phyloP scores from a whole-genome alignment of 1,140 invertebrate species.

The Aphelenchoides besseyi region DNA sequence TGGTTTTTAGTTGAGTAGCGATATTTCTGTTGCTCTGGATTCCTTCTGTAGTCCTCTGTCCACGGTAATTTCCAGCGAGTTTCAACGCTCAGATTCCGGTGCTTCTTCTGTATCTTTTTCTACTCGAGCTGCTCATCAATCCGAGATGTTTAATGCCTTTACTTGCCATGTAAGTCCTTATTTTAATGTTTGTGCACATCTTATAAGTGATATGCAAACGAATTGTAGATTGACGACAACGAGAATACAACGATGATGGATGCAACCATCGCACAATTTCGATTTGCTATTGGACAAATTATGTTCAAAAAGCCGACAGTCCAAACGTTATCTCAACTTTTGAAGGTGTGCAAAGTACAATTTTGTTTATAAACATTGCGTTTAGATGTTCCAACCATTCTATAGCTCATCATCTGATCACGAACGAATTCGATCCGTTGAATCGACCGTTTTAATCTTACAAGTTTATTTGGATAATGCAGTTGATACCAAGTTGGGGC shows the following conservation, averaged over 20 bases:
- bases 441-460: conserved; percentile 54
- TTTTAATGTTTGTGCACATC: neutral
- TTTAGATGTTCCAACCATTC: conserved; percentile 55
- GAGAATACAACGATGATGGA: conserved; percentile 61
- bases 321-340: conserved; percentile 46
- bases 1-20: neutral
- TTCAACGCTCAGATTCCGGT: neutral
- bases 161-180: neutral
- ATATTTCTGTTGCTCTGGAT: neutral
- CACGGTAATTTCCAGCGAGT: neutral
- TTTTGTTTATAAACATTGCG: conserved; percentile 2
- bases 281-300: conserved; percentile 53
- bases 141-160: neutral
- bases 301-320: conserved; percentile 51
- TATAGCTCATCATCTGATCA: conserved; percentile 55
- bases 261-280: conserved; percentile 54
- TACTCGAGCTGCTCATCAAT: neutral
- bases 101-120: neutral
- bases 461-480: conserved; percentile 54
- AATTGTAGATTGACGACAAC: conserved; percentile 61
- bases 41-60: conserved; percentile 23
- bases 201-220: no score
- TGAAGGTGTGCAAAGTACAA: conserved; percentile 45
- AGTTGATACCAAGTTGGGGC: conserved; percentile 49
- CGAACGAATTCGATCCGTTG: conserved; percentile 53